Percentiles rank a stretch among this genome's conserved stretches.
phyloP scores from a whole-genome alignment of 2,113 vertebrate genomes.

The Echinops telfairi region DNA sequence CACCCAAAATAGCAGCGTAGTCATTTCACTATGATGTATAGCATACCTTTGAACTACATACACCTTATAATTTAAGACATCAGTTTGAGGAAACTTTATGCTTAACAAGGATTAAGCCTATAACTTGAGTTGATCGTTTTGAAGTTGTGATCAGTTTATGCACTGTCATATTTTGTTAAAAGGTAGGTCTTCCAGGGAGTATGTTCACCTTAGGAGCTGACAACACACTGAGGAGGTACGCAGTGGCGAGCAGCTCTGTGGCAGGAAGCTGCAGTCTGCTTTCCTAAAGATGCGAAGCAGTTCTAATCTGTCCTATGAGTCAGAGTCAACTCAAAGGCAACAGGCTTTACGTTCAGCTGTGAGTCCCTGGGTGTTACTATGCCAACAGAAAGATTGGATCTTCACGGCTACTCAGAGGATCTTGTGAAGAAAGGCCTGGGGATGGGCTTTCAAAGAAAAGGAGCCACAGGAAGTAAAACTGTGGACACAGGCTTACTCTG shows the following conservation, averaged over 20 bases:
- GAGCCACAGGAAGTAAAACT: too few relatives aligned
- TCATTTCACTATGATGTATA: not conserved
- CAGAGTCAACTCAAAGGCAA: not conserved
- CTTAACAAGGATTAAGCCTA: not conserved
- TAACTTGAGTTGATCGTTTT: not conserved
- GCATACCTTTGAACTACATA: not conserved
- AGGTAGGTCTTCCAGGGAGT: not conserved
- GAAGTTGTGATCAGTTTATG: not conserved
- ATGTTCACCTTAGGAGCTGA: not conserved
- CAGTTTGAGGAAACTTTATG: not conserved
- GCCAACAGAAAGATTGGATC: too few relatives aligned
- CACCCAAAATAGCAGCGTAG: not conserved
- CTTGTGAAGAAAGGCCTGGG: too few relatives aligned
- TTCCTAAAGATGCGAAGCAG: not conserved
- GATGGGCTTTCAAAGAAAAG: too few relatives aligned
- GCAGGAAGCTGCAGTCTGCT: not conserved
- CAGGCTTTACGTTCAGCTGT: not conserved
- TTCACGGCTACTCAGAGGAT: too few relatives aligned
- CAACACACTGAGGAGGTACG: too few relatives aligned
- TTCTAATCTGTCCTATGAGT: not conserved
- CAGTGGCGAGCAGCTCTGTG: not conserved
- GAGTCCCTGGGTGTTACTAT: too few relatives aligned
- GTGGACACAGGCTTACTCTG: too few relatives aligned
- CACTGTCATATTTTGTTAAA: not conserved
- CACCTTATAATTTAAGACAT: not conserved